A percentile compares a stretch with the other conserved stretches of the same genome.
Evolutionary conservation across 2,888 invertebrate species (phyloP).

Genomic region (Yponomeuta cagnagella): DNA sequence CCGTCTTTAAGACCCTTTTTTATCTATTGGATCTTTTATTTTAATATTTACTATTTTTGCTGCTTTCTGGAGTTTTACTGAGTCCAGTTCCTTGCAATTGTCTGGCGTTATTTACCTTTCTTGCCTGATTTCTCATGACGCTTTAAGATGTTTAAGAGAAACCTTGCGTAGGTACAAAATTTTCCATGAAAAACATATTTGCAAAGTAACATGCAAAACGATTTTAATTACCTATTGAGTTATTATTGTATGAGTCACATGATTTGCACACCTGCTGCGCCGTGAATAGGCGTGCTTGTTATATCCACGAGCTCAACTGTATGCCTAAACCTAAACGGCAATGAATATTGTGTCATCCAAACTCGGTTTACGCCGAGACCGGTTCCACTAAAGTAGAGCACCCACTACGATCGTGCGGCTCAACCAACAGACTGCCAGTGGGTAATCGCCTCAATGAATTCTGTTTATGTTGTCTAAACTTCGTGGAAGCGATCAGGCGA

Average conservation of each 20-base stretch:
- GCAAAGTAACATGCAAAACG: background rate
- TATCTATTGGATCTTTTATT: background rate
- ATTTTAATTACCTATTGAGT: slow-evolving; percentile 1
- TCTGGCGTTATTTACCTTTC: background rate
- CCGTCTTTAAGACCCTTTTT: background rate
- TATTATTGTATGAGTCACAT: slow-evolving; percentile 8
- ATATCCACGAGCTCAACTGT: background rate
- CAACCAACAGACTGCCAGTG: slow-evolving; percentile 17
- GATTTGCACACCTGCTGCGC: slow-evolving; percentile 10
- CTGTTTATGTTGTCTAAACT: slow-evolving; percentile 13
- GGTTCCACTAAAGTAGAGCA: slow-evolving; percentile 25
- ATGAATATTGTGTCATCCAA: slow-evolving; percentile 33
- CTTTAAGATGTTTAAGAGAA: background rate
- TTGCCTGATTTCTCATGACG: background rate
- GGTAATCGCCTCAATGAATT: slow-evolving; percentile 30
- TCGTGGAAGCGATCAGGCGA: slow-evolving; percentile 22
- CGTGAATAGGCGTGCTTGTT: slow-evolving; percentile 4
- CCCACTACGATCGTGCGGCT: slow-evolving; percentile 3
- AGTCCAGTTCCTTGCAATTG: background rate
- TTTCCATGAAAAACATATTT: slow-evolving; percentile 2
- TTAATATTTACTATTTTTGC: background rate
- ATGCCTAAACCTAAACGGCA: slow-evolving; percentile 14
- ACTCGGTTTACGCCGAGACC: slow-evolving; percentile 28
- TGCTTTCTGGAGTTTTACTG: background rate
- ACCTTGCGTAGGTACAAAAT: background rate